Evolutionary conservation across 1,140 invertebrate genomes (phyloP), one percentile per base, ranked within the genome.

Genomic region (Stegodyphus dumicola): DNA sequence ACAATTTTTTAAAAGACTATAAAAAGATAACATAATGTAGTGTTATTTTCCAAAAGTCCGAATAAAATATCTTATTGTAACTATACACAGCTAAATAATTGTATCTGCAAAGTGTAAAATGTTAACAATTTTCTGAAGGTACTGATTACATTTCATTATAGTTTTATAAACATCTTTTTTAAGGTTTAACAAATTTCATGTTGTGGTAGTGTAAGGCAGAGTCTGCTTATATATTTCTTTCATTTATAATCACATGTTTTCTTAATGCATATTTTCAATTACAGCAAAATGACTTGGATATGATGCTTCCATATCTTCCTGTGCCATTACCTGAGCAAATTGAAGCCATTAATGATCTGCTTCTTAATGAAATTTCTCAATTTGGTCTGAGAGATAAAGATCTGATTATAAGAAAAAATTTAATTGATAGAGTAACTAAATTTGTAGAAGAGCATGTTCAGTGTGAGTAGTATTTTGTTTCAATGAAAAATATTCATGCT

Each of bases 231-330:
- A 60, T 11, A 60, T 15, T 60, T 60, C 15, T 60, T 60, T 60
- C 9, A 60, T 60, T 2, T 2, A 2, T 60, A 11, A 11, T 15
- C 9, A 60, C 5, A 0, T 11, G 56, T 11, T 9, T 11, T 60
- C 9, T 11, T 60, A 15, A 60, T 60, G 9, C 15, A 11, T 60
- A 15, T 60, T 11, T 60, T 60, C 15, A 60, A 11, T 60, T 60
- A 9, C 53, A 83, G 80, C 70, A 64, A 66, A 66, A 49, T 75
- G 71, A 83, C 48, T 18, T 73, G 18, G 71, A 83, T 75, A 74
- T 83, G 80, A 75, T 83, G 71, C 56, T 83, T 11, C 71, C 80
- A 49, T 83, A 75, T 66, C 80, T 83, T 13, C 80, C 80, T 17
- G 51, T 15, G 15, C 70, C 80, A 52, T 48, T 83, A 18, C 33